These are phyloP conservation scores for Aldrovandia affinis DNA, from an alignment of 2,797 vertebrate species.

Conservation along the genomic window DNA sequence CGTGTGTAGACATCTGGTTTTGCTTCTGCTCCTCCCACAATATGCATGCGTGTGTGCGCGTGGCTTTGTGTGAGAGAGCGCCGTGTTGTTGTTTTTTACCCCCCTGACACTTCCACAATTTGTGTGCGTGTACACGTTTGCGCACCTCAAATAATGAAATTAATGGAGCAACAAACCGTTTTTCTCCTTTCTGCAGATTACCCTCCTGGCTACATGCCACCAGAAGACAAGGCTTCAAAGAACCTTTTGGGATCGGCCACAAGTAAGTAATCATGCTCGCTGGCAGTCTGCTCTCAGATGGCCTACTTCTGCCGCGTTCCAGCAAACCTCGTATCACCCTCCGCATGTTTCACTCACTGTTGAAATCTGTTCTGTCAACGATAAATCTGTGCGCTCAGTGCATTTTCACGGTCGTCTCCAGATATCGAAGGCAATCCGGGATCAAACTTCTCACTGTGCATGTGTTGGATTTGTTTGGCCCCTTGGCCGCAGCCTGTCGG, in stretches of 20 bases:
- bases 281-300: neutral
- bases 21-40: neutral
- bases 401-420: neutral
- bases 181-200: conserved; percentile 77
- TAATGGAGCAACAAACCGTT: conserved; percentile 1
- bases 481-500: neutral
- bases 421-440: neutral
- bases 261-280: conserved; percentile 76
- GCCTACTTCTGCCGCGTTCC: neutral
- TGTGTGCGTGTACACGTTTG: neutral
- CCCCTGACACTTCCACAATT: neutral
- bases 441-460: neutral
- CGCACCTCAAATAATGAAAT: neutral
- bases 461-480: neutral
- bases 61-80: no score
- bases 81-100: no score
- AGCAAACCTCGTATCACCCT: neutral
- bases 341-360: neutral
- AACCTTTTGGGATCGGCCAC: conserved; percentile 96
- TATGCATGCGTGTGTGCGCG: neutral
- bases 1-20: neutral
- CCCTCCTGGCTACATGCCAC: conserved; percentile 85
- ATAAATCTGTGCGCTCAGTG: neutral
- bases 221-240: conserved; percentile 93
- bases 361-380: neutral